Base-by-base conservation (phyloP, 2,888 invertebrate species). In the Gerris lacustris region DNA sequence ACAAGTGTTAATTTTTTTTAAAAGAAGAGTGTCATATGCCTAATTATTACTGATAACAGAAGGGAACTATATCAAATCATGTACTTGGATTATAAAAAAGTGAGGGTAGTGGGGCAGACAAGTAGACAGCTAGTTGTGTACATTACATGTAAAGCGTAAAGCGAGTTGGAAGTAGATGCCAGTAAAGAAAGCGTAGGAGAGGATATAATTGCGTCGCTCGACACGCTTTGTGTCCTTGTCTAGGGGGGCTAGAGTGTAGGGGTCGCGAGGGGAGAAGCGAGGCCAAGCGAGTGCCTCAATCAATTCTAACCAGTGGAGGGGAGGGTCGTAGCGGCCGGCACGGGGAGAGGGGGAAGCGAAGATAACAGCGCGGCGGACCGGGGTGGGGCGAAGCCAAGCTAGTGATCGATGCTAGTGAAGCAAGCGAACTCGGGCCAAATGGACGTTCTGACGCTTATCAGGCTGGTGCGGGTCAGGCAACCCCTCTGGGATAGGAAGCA, bases 401-500 rank as follows among this genome's bases (percentile, higher is more conserved):
- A 73, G 70, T 66, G 69, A 73, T 70, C 73, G 73, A 73, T 70
- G 73, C 73, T 72, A 73, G 73, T 72, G 72, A 70, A 73, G 73
- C 67, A 15, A 44, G 68, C 45, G 68, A 68, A 6, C n/a, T 47
- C 67, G 62, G 15, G 47, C 47, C 79, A 79, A 73, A 79, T 81
- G 79, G 80, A 81, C 77, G 79, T 79, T 70, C 78, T 78, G 74
- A 79, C 78, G 75, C 77, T 81, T 73, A 81, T 81, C 75, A 76
- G 79, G 68, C 80, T 80, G 73, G 79, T 81, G 67, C 78, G 79
- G 73, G 80, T 79, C 74, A 77, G 80, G 73, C 79, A 80, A 72
- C 80, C 80, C 47, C 79, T 81, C 64, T 81, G 81, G 81, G 79
- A 81, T 71, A 79, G 80, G 72, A 78, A 79, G 72, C 79, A 81